Evolutionary conservation across 92 coral and sea anemone species (phyloP).

Genomic region (Siderastrea radians): DNA sequence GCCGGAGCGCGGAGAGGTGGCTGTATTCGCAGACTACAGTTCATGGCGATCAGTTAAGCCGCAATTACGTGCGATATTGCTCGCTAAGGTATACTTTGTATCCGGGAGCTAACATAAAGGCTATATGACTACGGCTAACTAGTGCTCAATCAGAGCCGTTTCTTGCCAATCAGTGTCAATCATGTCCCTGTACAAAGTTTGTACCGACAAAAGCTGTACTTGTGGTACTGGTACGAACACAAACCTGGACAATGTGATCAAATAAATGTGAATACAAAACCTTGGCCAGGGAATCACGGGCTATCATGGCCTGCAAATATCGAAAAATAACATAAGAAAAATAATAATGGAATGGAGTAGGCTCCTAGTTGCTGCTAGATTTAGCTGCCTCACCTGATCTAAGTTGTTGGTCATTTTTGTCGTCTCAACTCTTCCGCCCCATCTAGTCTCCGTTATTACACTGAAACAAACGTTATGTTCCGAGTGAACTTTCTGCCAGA

Average conservation of each 20-base stretch:
- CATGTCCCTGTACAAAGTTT: neutral
- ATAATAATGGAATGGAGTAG: neutral
- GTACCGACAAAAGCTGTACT: neutral
- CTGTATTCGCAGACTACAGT: too few relatives aligned
- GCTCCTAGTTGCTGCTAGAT: neutral
- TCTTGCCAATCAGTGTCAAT: too few relatives aligned
- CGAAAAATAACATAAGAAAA: neutral
- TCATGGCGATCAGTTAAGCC: too few relatives aligned
- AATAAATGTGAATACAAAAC: constrained; percentile 84
- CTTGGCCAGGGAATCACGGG: constrained; percentile 84
- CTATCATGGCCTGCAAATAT: constrained; percentile 63
- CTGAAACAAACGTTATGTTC: constrained; percentile 11
- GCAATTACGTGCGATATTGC: too few relatives aligned
- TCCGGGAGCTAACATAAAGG: too few relatives aligned
- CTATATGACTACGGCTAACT: too few relatives aligned
- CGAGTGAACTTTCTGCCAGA: too few relatives aligned
- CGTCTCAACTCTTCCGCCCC: constrained; percentile 91
- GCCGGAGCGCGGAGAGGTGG: too few relatives aligned
- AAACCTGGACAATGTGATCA: constrained; percentile 84
- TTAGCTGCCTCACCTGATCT: constrained; percentile 62
- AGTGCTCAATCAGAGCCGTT: too few relatives aligned
- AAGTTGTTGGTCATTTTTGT: constrained; percentile 83
- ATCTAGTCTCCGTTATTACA: constrained; percentile 82
- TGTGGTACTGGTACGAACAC: neutral
- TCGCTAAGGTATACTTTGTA: too few relatives aligned